phyloP scores from a whole-genome alignment of 2,888 invertebrate species.

The Meandrusa payeni region DNA sequence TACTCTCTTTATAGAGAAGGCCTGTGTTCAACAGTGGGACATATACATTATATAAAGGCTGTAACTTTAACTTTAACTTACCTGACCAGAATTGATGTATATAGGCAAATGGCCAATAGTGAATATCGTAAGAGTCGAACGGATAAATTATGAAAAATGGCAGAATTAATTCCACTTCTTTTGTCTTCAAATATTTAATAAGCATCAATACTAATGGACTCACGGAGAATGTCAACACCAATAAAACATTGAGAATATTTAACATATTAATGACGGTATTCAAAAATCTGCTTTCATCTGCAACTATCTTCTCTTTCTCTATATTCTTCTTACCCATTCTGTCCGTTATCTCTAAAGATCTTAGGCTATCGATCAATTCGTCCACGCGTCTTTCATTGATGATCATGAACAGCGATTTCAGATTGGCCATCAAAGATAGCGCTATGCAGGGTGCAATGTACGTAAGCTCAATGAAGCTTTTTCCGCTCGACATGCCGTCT shows the following conservation, averaged over 20 bases:
- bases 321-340: conserved; percentile 8
- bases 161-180: conserved; percentile 40
- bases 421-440: conserved; percentile 32
- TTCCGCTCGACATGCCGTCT: conserved; percentile 35
- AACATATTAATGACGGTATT: conserved; percentile 39
- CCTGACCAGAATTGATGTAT: conserved; percentile 53
- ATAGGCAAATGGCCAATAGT: conserved; percentile 52
- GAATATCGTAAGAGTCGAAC: conserved; percentile 46
- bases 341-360: conserved; percentile 37
- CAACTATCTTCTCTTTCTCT: conserved; percentile 36
- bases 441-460: conserved; percentile 45
- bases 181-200: conserved; percentile 42
- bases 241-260: conserved; percentile 36
- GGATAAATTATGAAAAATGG: conserved; percentile 56
- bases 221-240: conserved; percentile 38
- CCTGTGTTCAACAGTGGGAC: no score
- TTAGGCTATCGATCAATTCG: conserved; percentile 36
- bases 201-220: conserved; percentile 42
- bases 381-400: conserved; percentile 33
- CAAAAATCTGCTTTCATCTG: conserved; percentile 40
- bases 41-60: no score
- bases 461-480: conserved; percentile 41
- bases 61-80: no score
- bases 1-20: no score
- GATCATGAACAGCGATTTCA: conserved; percentile 37